A percentile compares a stretch with the other conserved stretches of the same genome.
Evolutionary conservation across 2,113 vertebrate species (phyloP).

Genomic region (Lophius piscatorius): DNA sequence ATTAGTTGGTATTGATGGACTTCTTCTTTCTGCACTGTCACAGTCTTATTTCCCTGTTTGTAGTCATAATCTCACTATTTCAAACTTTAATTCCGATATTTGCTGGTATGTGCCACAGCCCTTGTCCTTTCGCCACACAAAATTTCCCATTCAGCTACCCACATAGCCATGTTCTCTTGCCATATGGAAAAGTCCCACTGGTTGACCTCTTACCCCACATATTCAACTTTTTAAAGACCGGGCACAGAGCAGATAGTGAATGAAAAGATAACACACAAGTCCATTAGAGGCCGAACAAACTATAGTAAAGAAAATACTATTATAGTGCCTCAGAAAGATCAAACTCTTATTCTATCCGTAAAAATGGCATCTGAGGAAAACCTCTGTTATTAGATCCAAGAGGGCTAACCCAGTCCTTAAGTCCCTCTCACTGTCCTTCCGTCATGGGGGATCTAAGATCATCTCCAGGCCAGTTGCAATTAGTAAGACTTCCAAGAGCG

Average conservation of each 20-base stretch:
- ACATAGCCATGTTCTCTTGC: conserved; percentile 57
- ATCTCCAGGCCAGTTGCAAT: conserved; percentile 35
- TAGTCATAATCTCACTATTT: conserved; percentile 46
- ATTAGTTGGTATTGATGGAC: conserved; percentile 17
- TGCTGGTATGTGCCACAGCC: conserved; percentile 13
- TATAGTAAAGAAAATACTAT: too few species aligned
- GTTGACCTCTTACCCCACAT: conserved; percentile 47
- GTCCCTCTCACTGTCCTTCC: conserved; percentile 23
- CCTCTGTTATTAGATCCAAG: too few species aligned
- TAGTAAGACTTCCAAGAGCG: conserved; percentile 37
- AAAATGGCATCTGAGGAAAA: conserved; percentile 1
- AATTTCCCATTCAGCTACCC: conserved; percentile 77
- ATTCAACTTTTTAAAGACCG: conserved; percentile 39
- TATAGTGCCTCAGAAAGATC: too few species aligned
- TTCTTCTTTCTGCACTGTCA: conserved; percentile 30
- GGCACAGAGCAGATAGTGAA: conserved; percentile 39
- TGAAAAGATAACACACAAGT: conserved; percentile 21
- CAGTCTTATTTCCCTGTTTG: conserved; percentile 10
- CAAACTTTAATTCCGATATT: conserved; percentile 28
- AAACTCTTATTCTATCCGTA: conserved; percentile 3
- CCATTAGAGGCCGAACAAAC: conserved; percentile 12
- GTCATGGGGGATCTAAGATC: conserved; percentile 42
- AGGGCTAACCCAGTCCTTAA: too few species aligned
- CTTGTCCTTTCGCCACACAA: conserved; percentile 35
- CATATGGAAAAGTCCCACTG: conserved; percentile 66